Conservation (phyloP, 2,113 vertebrate genomes). For the Sphyrna mokarran region DNA sequence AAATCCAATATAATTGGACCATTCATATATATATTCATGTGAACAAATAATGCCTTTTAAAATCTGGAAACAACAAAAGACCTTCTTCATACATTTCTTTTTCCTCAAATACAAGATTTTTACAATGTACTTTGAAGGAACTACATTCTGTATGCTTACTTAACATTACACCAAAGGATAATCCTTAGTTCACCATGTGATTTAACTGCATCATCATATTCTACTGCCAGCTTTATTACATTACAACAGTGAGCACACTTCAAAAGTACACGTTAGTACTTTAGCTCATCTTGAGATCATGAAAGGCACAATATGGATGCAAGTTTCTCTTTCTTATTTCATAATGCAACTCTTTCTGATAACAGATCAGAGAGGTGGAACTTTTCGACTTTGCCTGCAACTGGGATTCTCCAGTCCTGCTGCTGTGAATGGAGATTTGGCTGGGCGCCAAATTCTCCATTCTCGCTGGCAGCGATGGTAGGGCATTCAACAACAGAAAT, state of each 20-base stretch:
- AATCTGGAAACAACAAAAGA: not conserved
- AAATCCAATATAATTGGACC: not conserved
- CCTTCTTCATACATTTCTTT: not conserved
- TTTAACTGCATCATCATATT: not conserved
- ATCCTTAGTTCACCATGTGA: not conserved
- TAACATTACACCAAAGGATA: not conserved
- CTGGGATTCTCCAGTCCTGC: too few species aligned
- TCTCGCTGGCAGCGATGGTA: too few species aligned
- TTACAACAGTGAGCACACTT: not conserved
- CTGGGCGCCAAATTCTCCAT: too few species aligned
- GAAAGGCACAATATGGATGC: not conserved
- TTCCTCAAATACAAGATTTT: not conserved
- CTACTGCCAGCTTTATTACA: not conserved
- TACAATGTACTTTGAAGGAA: not conserved
- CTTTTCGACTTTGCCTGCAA: too few species aligned
- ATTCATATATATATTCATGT: not conserved
- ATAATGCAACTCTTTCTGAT: not conserved
- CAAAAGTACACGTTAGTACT: not conserved
- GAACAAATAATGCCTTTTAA: not conserved
- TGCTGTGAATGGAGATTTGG: too few species aligned
- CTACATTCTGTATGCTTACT: not conserved
- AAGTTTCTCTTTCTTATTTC: not conserved
- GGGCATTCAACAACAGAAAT: too few species aligned
- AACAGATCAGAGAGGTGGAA: not conserved
- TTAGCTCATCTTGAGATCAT: not conserved